Percentiles rank a stretch among this genome's conserved stretches.
These are phyloP conservation scores for Morpho deidamia DNA, from an alignment of 2,888 invertebrate species.

Conservation along the genomic window DNA sequence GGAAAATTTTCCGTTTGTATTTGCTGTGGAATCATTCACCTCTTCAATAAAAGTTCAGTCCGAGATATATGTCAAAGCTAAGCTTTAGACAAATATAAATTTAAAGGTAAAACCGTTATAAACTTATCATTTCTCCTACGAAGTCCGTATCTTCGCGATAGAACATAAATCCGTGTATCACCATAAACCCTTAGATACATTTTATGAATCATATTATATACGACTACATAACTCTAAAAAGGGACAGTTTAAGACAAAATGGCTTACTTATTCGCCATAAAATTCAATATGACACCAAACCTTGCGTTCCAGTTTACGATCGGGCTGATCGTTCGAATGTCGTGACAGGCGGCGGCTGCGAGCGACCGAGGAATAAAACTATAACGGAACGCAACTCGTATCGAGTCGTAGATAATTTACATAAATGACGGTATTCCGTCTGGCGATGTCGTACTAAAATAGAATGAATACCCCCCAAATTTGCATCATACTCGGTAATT, in stretches of 20 bases:
- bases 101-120: no score
- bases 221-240: conserved; percentile 22
- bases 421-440: conserved; percentile 3
- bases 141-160: background rate
- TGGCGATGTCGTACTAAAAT: background rate
- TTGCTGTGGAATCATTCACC: no score
- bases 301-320: conserved; percentile 62
- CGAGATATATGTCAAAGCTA: no score
- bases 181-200: conserved; percentile 7
- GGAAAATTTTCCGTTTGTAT: no score
- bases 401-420: conserved; percentile 6
- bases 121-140: background rate
- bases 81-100: no score
- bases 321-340: conserved; percentile 52
- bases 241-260: conserved; percentile 26
- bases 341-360: conserved; percentile 40
- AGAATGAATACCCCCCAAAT: background rate
- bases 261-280: conserved; percentile 50
- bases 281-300: conserved; percentile 58
- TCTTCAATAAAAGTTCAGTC: no score
- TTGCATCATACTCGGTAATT: no score
- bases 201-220: conserved; percentile 1
- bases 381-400: conserved; percentile 54
- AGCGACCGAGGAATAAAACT: conserved; percentile 21
- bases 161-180: conserved; percentile 3